These are phyloP conservation scores for Macrophya annulata DNA, from an alignment of 2,888 invertebrate species.

Conservation along the genomic window DNA sequence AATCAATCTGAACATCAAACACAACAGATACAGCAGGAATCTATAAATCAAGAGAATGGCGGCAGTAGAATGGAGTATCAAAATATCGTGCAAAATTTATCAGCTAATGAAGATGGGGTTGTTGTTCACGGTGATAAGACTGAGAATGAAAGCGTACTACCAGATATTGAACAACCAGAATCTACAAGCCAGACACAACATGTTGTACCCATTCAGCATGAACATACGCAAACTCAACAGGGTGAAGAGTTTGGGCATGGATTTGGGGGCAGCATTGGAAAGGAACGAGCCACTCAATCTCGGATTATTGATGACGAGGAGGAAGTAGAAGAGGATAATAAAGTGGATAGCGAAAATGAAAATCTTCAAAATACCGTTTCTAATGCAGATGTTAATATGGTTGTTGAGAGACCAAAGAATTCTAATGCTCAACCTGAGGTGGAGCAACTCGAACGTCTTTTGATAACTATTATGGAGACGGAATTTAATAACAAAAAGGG, in stretches of 20 bases:
- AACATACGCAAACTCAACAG: conserved; percentile 42
- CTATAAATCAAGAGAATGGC: conserved; percentile 59
- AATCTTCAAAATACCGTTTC: background rate
- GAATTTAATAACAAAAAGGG: conserved; percentile 64
- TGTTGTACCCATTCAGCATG: conserved; percentile 40
- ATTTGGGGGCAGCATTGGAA: background rate
- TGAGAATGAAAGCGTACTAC: conserved; percentile 70
- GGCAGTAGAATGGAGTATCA: conserved; percentile 61
- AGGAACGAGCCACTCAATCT: background rate
- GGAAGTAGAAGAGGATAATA: conserved; percentile 7
- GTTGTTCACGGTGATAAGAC: conserved; percentile 67
- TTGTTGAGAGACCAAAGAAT: conserved; percentile 26
- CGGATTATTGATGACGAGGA: background rate
- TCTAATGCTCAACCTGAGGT: conserved; percentile 67
- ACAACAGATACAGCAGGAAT: conserved; percentile 65
- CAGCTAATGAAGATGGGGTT: conserved; percentile 58
- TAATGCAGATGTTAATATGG: background rate
- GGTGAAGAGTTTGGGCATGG: conserved; percentile 13
- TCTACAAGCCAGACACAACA: background rate
- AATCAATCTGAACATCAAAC: conserved; percentile 66
- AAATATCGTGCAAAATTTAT: conserved; percentile 63
- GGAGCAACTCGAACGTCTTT: conserved; percentile 73
- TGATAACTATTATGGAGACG: conserved; percentile 74
- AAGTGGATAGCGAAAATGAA: background rate
- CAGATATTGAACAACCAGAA: conserved; percentile 69